phyloP scores from a whole-genome alignment of 2,888 invertebrate genomes.

The Aleiodes testaceus region DNA sequence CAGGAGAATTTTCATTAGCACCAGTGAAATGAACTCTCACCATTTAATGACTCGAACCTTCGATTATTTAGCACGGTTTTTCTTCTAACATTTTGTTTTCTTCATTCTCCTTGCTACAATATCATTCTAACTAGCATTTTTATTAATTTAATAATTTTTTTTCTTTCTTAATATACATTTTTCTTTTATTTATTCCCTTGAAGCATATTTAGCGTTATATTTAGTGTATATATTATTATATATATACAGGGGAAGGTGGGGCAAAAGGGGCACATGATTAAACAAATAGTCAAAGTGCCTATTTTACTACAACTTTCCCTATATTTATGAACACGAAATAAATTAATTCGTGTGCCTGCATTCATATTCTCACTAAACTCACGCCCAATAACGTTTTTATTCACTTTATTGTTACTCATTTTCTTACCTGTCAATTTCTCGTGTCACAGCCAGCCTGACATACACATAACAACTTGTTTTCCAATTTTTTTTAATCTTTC shows the following conservation, averaged over 20 bases:
- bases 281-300: no score
- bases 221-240: conserved; percentile 25
- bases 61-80: conserved; percentile 9
- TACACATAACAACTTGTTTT: conserved; percentile 10
- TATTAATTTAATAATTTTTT: conserved; percentile 16
- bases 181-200: neutral
- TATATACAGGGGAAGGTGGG: no score
- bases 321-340: conserved; percentile 17
- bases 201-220: conserved; percentile 30
- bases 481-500: neutral
- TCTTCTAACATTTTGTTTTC: neutral
- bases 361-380: neutral
- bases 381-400: conserved; percentile 9
- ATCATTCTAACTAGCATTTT: conserved; percentile 22
- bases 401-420: neutral
- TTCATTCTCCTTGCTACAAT: conserved; percentile 1
- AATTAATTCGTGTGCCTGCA: conserved; percentile 2
- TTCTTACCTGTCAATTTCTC: neutral
- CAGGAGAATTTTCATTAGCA: no score
- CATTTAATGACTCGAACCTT: conserved; percentile 2
- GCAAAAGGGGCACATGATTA: no score
- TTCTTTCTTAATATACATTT: conserved; percentile 21
- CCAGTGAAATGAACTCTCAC: neutral
- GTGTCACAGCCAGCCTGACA: conserved; percentile 25
- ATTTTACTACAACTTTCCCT: no score